These are phyloP conservation scores for Mythimna ferrago DNA, from an alignment of 2,888 invertebrate genomes.

Conservation along the genomic window DNA sequence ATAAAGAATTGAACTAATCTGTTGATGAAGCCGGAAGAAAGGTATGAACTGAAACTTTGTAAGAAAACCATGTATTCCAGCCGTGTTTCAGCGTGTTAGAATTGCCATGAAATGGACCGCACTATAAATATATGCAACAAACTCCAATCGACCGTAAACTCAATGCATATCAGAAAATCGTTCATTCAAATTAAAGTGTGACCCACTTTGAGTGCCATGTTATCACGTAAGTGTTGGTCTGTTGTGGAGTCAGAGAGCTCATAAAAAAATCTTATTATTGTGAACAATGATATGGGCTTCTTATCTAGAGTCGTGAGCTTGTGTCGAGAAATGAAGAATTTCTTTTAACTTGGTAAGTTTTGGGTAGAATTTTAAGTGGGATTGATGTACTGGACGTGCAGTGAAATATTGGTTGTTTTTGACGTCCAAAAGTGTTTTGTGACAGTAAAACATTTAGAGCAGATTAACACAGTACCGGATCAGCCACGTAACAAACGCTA, in stretches of 20 bases:
- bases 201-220: slow-evolving; percentile 30
- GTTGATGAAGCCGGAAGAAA: too few species aligned
- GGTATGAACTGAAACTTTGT: too few species aligned
- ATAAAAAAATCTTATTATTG: slow-evolving; percentile 29
- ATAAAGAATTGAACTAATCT: too few species aligned
- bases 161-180: slow-evolving; percentile 23
- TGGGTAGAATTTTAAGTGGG: slow-evolving; percentile 1
- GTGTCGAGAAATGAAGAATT: not conserved
- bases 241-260: slow-evolving; percentile 18
- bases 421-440: too few species aligned
- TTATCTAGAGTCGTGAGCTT: slow-evolving; percentile 36
- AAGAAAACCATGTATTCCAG: too few species aligned
- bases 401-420: not conserved
- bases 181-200: slow-evolving; percentile 40
- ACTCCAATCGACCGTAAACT: slow-evolving; percentile 2
- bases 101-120: too few species aligned
- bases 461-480: too few species aligned
- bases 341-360: slow-evolving; percentile 2
- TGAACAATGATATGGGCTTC: slow-evolving; percentile 26
- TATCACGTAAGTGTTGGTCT: slow-evolving; percentile 43
- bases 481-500: too few species aligned
- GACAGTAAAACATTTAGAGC: too few species aligned
- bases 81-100: too few species aligned
- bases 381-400: not conserved
- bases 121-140: not conserved